Evolutionary conservation across 2,888 invertebrate genomes (phyloP).

Genomic region (Lycaena phlaeas): DNA sequence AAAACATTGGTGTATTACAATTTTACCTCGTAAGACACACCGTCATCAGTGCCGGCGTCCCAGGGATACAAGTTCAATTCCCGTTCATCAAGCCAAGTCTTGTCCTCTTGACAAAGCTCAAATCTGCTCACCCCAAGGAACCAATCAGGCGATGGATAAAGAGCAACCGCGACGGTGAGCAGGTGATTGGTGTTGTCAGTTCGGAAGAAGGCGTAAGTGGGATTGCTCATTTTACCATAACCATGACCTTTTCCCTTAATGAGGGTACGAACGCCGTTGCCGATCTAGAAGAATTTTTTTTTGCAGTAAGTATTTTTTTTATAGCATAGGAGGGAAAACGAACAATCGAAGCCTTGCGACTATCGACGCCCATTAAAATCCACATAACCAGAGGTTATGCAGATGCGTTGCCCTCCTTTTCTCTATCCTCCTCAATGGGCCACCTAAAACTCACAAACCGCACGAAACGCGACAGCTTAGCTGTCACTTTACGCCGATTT

Average conservation of each 20-base stretch:
- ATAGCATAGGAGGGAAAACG: too few species aligned
- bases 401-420: too few species aligned
- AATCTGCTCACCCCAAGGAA: slow-evolving; percentile 92
- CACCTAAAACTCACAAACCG: too few species aligned
- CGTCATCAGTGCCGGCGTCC: slow-evolving; percentile 96
- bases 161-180: slow-evolving; percentile 40
- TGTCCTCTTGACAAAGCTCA: slow-evolving; percentile 89
- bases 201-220: slow-evolving; percentile 51
- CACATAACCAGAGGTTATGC: too few species aligned
- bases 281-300: slow-evolving; percentile 42
- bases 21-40: slow-evolving; percentile 89
- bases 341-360: too few species aligned
- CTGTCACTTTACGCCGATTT: too few species aligned
- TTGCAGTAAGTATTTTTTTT: too few species aligned
- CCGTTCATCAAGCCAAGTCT: slow-evolving; percentile 89
- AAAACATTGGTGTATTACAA: too few species aligned
- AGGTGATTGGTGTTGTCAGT: slow-evolving; percentile 48
- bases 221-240: slow-evolving; percentile 46
- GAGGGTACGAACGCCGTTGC: slow-evolving; percentile 50
- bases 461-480: too few species aligned
- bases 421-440: too few species aligned
- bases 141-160: slow-evolving; percentile 90
- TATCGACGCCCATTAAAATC: too few species aligned
- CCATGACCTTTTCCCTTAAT: slow-evolving; percentile 61
- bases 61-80: slow-evolving; percentile 92